Base-by-base conservation (phyloP, 2,888 invertebrate genomes). In the Plagodis pulveraria region DNA sequence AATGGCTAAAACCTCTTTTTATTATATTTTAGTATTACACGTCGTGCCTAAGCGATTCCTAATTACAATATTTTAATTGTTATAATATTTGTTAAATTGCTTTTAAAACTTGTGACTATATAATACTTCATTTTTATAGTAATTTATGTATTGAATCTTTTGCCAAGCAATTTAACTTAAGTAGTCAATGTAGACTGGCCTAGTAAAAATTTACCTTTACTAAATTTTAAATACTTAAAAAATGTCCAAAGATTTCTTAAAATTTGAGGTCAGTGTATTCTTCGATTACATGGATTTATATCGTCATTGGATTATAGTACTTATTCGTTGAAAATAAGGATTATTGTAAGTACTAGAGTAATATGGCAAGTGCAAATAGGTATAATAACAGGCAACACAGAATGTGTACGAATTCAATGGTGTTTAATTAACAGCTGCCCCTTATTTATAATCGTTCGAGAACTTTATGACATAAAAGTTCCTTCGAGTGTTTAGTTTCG, bases 241-340 rank as follows among this genome's bases (percentile, higher is more conserved):
- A 51, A 56, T 64, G 58, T 65, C 69, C 69, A 69, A 69, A 69
- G 69, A 69, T 66, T 69, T 63, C 63, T 63, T 62, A 63, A 66
- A 62, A 66, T 55, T 60, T 65, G 64, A 65, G 64, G 66, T 66
- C 68, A 63, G 63, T 69, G 61, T 62, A 54, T 65, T 62, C 59
- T 61, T 65, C 56, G 57, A 61, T 64, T 61, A 68, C 35, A 50
- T 57, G 56, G 50, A 61, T 48, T 57, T 53, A 42, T 56, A 55
- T 48, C 35, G 41, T 50, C 43, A 62, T 61, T 63, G 51, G 60
- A 66, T 56, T 60, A 58, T 59, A 40, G 57, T 64, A 62, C 66
- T 62, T 62, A 62, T 58, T 58, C 51, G 38, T 54, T 49, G 42
- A 50, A 12, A 60, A 40, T 60, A 63, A 58, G 53, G 54, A 34